These are phyloP conservation scores for Clepsis dumicolana DNA, from an alignment of 2,888 invertebrate species.

Conservation along the genomic window DNA sequence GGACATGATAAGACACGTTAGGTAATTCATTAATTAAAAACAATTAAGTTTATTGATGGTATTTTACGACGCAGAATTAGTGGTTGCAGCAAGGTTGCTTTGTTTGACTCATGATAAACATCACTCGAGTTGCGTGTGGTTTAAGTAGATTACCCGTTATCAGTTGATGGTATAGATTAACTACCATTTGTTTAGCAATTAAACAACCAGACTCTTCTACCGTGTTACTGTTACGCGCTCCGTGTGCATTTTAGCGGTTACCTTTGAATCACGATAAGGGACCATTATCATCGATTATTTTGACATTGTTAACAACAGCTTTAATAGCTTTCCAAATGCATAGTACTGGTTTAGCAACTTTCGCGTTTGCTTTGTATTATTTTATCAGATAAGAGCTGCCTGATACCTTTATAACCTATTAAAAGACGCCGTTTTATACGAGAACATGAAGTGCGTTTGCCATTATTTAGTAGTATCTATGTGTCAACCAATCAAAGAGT, in stretches of 20 bases:
- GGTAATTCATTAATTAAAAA: slow-evolving; percentile 61
- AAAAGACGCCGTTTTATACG: slow-evolving; percentile 8
- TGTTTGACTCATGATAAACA: slow-evolving; percentile 59
- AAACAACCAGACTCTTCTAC: slow-evolving; percentile 66
- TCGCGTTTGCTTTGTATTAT: slow-evolving; percentile 23
- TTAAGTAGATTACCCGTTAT: slow-evolving; percentile 74
- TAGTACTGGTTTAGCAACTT: slow-evolving; percentile 27
- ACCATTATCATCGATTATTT: slow-evolving; percentile 40
- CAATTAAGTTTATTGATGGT: slow-evolving; percentile 68
- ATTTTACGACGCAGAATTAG: slow-evolving; percentile 65
- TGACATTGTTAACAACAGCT: slow-evolving; percentile 38
- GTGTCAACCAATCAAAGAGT: slow-evolving; percentile 11
- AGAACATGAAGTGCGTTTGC: not conserved
- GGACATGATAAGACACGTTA: slow-evolving; percentile 52
- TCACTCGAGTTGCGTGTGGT: slow-evolving; percentile 57
- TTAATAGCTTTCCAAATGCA: slow-evolving; percentile 33
- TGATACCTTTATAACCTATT: slow-evolving; percentile 10
- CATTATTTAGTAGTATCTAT: slow-evolving; percentile 2
- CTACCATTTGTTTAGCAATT: slow-evolving; percentile 77
- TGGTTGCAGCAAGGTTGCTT: slow-evolving; percentile 67
- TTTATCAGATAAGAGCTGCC: slow-evolving; percentile 24
- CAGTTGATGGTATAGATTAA: slow-evolving; percentile 78
- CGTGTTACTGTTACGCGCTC: slow-evolving; percentile 59
- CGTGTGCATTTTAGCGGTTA: slow-evolving; percentile 44
- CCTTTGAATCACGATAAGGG: slow-evolving; percentile 38